phyloP scores from a whole-genome alignment of 2,888 invertebrate genomes.

The Trissolcus japonicus region DNA sequence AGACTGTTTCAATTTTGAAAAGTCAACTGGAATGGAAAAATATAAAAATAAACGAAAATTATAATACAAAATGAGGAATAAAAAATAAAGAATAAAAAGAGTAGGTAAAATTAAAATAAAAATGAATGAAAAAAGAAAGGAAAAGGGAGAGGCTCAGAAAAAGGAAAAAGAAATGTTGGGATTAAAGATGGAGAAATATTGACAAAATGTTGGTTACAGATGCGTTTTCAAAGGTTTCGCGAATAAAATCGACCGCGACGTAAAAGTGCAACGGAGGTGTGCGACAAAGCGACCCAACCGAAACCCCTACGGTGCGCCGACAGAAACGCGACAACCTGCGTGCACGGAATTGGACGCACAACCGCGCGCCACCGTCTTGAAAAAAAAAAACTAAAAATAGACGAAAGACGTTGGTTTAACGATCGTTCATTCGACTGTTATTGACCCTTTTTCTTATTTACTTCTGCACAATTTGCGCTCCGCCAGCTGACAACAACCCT shows the following conservation, averaged over 20 bases:
- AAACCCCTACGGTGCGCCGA: conserved; percentile 22
- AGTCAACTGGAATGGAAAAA: no score
- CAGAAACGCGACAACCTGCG: conserved; percentile 11
- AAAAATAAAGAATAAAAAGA: no score
- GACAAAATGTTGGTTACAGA: neutral
- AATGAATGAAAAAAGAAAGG: no score
- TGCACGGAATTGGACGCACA: conserved; percentile 14
- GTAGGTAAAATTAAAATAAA: no score
- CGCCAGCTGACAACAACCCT: no score
- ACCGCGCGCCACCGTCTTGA: no score
- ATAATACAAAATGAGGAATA: no score
- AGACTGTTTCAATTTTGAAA: no score
- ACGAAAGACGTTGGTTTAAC: conserved; percentile 17
- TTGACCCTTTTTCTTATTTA: conserved; percentile 25
- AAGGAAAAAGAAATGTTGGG: no score
- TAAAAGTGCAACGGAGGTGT: conserved; percentile 17
- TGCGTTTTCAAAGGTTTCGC: neutral
- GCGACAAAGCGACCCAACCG: conserved; percentile 10
- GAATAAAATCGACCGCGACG: conserved; percentile 12
- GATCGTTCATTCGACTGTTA: conserved; percentile 32
- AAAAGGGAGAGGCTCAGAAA: no score
- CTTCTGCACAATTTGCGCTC: conserved; percentile 16
- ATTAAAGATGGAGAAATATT: no score
- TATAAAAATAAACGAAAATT: no score
- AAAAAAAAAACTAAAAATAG: conserved; percentile 26